Evolutionary conservation across 2,113 vertebrate species (phyloP).

Genomic region (Passerina amoena): DNA sequence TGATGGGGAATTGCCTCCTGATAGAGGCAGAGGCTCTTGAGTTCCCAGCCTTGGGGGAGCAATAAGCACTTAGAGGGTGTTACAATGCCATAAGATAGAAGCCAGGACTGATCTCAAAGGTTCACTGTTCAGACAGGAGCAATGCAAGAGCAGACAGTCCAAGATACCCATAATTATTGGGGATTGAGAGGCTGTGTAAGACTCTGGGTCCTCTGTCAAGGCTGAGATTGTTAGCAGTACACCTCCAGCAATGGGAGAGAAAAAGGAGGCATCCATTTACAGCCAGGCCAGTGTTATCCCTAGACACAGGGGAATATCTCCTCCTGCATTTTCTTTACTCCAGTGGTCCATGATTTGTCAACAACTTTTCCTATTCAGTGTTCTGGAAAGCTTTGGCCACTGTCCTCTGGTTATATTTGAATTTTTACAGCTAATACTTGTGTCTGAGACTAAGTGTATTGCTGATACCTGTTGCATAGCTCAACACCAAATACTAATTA

Average conservation of each 20-base stretch:
- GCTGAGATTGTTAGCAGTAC: neutral
- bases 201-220: neutral
- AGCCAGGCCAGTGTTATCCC: neutral
- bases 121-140: neutral
- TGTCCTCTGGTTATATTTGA: neutral
- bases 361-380: neutral
- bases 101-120: neutral
- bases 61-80: neutral
- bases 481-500: neutral
- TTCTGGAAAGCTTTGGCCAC: neutral
- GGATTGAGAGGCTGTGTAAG: neutral
- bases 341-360: rapidly evolving
- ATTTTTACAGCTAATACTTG: neutral
- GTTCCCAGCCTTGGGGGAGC: neutral
- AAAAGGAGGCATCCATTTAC: neutral
- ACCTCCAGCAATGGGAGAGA: neutral
- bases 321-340: neutral
- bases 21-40: neutral
- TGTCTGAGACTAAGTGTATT: neutral
- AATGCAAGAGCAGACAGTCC: neutral
- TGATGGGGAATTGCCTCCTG: neutral
- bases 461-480: neutral
- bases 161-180: neutral
- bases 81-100: neutral
- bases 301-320: neutral